A percentile compares a stretch with the other conserved stretches of the same genome.
phyloP scores from a whole-genome alignment of 2,113 vertebrate species.

The Edolisoma coerulescens region DNA sequence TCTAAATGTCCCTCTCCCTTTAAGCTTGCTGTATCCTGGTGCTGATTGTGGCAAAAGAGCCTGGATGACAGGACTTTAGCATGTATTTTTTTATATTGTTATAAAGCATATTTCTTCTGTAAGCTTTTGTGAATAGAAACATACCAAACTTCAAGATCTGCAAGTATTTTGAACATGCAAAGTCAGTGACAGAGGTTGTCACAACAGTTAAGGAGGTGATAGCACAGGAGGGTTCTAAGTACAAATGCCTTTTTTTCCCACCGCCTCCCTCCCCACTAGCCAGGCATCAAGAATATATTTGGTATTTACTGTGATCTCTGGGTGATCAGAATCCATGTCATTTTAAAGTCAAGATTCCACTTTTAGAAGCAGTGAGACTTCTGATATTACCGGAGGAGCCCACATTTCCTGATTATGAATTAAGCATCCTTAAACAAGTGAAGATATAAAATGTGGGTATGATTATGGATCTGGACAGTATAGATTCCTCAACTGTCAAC shows the following conservation, averaged over 20 bases:
- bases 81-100: not conserved
- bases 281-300: not conserved
- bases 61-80: not conserved
- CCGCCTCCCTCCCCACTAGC: not conserved
- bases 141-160: not conserved
- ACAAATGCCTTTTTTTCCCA: not conserved
- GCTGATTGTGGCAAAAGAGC: not conserved
- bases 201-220: not conserved
- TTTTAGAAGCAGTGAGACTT: not conserved
- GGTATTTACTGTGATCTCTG: not conserved
- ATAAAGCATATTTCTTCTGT: not conserved
- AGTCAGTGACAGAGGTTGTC: not conserved
- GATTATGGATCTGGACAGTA: not conserved
- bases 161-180: not conserved
- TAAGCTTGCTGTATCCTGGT: not conserved
- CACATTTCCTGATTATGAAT: not conserved
- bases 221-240: not conserved
- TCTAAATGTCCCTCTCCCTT: not conserved
- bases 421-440: not conserved
- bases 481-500: slow-evolving; percentile 42
- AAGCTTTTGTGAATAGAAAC: not conserved
- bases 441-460: not conserved
- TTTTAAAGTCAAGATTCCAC: not conserved
- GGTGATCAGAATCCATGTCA: not conserved
- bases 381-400: not conserved